A percentile compares a stretch with the other conserved stretches of the same genome.
Evolutionary conservation across 2,113 vertebrate genomes (phyloP).

Genomic region (Kryptolebias marmoratus): DNA sequence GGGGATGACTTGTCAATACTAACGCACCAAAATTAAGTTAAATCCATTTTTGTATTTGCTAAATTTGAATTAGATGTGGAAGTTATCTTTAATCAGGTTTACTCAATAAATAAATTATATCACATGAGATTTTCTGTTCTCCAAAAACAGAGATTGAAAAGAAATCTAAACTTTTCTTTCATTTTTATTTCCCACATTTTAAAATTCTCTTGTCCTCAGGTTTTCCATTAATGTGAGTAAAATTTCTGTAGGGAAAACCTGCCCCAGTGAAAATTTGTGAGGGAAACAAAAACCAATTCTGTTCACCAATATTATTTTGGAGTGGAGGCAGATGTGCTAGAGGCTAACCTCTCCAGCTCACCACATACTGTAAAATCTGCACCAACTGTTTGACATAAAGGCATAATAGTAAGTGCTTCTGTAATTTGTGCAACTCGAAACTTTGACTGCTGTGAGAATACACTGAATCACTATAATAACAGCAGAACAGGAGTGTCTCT

Average conservation of each 20-base stretch:
- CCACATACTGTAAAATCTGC: background rate
- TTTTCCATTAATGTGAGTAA: background rate
- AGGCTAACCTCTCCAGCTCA: background rate
- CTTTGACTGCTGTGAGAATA: slow-evolving; percentile 8
- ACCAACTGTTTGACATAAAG: background rate
- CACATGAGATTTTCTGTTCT: no score
- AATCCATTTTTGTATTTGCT: no score
- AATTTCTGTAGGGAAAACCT: background rate
- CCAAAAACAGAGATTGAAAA: no score
- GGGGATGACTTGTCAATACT: no score
- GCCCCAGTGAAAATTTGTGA: background rate
- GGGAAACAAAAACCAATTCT: background rate
- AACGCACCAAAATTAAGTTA: no score
- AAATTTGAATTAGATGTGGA: no score
- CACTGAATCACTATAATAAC: background rate
- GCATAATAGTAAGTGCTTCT: slow-evolving; percentile 1
- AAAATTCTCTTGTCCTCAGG: background rate
- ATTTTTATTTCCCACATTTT: background rate
- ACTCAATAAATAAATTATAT: no score
- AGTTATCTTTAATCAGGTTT: no score
- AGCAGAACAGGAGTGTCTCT: background rate
- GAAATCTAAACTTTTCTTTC: no score
- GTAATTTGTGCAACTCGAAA: slow-evolving; percentile 12
- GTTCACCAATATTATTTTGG: no score
- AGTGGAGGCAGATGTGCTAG: background rate